Conservation (phyloP, 1,140 invertebrate genomes). For the Zophobas morio region DNA sequence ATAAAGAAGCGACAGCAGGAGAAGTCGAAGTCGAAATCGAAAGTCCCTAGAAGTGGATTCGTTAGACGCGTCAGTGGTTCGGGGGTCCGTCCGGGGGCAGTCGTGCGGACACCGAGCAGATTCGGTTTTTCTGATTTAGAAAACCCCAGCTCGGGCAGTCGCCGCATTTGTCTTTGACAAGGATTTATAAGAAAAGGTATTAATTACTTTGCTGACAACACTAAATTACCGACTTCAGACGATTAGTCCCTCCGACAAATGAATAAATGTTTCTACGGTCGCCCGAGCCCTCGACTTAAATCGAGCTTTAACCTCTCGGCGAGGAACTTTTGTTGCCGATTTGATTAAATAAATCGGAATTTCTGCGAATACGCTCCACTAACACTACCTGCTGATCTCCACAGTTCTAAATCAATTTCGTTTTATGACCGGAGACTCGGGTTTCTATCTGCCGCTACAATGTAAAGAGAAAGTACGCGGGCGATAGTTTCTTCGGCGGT, state of each 20-base stretch:
- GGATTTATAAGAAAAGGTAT: conserved; percentile 47
- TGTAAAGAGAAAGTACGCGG: conserved; percentile 21
- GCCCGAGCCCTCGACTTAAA: neutral
- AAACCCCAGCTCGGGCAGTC: conserved; percentile 24
- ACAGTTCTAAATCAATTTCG: conserved; percentile 34
- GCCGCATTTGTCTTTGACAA: conserved; percentile 44
- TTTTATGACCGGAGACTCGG: conserved; percentile 29
- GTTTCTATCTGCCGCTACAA: conserved; percentile 15
- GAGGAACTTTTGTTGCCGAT: neutral
- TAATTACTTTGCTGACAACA: conserved; percentile 43
- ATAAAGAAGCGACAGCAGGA: neutral
- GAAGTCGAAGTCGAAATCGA: conserved; percentile 18
- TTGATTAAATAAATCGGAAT: conserved; percentile 36
- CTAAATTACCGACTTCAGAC: conserved; percentile 28
- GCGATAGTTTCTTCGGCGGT: no score
- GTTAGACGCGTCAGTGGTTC: conserved; percentile 49
- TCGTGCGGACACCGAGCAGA: conserved; percentile 43
- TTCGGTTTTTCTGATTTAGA: conserved; percentile 45
- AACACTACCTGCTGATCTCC: conserved; percentile 26
- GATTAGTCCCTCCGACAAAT: conserved; percentile 29
- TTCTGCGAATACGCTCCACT: conserved; percentile 30
- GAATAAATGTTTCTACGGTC: conserved; percentile 20
- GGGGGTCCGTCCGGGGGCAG: conserved; percentile 29
- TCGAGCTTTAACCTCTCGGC: neutral
- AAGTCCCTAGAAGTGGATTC: conserved; percentile 34